Evolutionary conservation across 2,797 vertebrate species (phyloP).

Genomic region (Eurystomus glaucurus): DNA sequence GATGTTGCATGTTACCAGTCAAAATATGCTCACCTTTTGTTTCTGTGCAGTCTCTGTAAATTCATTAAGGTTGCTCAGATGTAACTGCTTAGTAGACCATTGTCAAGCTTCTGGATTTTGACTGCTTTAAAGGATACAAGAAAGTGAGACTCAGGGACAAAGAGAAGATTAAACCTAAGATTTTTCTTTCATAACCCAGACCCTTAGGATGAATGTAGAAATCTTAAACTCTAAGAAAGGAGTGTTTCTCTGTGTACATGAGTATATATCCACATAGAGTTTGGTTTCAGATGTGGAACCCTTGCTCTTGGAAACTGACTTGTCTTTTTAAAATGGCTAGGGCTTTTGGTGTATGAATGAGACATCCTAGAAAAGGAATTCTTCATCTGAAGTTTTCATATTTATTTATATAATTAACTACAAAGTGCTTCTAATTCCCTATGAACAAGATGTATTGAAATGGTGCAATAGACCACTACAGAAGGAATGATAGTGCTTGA

Average conservation of each 20-base stretch:
- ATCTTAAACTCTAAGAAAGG: too few species aligned
- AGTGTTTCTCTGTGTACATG: rapidly evolving
- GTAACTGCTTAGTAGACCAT: neutral
- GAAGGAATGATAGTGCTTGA: neutral
- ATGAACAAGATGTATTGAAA: neutral
- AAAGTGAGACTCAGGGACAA: neutral
- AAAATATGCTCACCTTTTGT: neutral
- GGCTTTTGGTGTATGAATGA: neutral
- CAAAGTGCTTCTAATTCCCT: neutral
- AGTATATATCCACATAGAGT: neutral
- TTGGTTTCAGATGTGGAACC: neutral
- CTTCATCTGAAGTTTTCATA: neutral
- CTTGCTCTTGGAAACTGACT: neutral
- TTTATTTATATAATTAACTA: neutral
- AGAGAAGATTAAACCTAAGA: neutral
- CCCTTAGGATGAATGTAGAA: too few species aligned
- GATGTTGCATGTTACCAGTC: neutral
- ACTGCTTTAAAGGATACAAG: neutral
- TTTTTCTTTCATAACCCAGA: neutral
- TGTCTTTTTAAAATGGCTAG: neutral
- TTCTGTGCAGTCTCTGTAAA: neutral
- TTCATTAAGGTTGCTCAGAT: neutral
- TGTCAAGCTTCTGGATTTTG: neutral
- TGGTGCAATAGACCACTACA: rapidly evolving
- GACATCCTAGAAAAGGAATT: neutral